Conservation (phyloP, 2,113 vertebrate species). For the Odocoileus virginianus region DNA sequence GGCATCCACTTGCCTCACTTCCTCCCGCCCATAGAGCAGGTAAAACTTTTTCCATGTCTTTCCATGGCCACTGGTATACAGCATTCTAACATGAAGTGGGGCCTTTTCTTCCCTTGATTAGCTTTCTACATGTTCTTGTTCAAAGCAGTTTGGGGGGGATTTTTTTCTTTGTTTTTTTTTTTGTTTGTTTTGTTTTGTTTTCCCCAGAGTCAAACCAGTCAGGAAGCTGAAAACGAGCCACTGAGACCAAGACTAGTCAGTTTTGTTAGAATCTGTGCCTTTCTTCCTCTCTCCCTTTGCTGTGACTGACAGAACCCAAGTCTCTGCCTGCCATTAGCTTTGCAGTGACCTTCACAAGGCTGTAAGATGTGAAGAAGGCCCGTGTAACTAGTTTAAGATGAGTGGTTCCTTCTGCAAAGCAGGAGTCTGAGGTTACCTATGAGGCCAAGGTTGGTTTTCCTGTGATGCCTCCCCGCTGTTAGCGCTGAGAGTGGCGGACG, state of each 20-base stretch:
- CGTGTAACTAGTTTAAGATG: not conserved
- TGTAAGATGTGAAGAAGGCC: slow-evolving; percentile 34
- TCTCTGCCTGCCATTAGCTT: slow-evolving; percentile 40
- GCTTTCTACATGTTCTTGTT: slow-evolving; percentile 60
- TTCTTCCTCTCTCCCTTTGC: not conserved
- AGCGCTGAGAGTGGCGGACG: not conserved
- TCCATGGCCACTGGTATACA: not conserved
- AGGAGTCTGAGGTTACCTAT: not conserved
- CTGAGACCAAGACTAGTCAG: slow-evolving; percentile 49
- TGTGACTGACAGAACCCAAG: not conserved
- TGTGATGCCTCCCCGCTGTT: not conserved
- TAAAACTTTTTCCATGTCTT: slow-evolving; percentile 44
- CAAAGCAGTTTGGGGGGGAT: slow-evolving; percentile 9
- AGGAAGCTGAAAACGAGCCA: slow-evolving; percentile 69
- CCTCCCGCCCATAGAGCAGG: not conserved
- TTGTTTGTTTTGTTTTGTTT: not conserved
- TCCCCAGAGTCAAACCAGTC: slow-evolving; percentile 52
- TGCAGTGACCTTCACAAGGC: not conserved
- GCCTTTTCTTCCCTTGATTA: not conserved
- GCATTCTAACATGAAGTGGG: fast-evolving
- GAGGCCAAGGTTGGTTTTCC: not conserved
- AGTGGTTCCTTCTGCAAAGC: not conserved
- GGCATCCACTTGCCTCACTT: not conserved
- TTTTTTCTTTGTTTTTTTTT: not conserved
- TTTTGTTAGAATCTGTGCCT: slow-evolving; percentile 63